Evolutionary conservation across 2,797 vertebrate genomes (phyloP).

Genomic region (Bovichtus diacanthus): DNA sequence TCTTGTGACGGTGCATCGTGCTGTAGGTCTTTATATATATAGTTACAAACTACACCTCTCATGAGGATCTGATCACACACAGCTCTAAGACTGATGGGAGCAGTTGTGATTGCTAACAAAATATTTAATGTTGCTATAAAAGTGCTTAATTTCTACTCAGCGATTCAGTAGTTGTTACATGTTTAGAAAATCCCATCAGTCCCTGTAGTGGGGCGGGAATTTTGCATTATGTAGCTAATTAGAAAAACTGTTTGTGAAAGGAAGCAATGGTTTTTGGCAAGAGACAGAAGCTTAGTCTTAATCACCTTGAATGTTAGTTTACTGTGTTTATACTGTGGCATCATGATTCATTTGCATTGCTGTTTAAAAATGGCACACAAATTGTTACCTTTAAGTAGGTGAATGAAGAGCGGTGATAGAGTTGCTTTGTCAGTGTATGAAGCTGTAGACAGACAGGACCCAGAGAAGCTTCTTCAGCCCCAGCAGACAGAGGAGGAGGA

Average conservation of each 20-base stretch:
- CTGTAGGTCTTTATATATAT: not conserved
- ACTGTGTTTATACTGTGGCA: not conserved
- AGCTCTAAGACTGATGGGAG: not conserved
- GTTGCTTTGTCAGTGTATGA: constrained; percentile 61
- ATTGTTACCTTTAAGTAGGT: constrained; percentile 50
- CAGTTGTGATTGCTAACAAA: not conserved
- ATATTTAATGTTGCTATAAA: too few relatives aligned
- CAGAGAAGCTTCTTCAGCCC: constrained; percentile 45
- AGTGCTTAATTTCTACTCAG: not conserved
- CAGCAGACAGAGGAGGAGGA: constrained; percentile 23
- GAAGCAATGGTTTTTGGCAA: not conserved
- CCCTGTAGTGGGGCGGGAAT: not conserved
- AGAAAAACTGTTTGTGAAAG: constrained; percentile 7
- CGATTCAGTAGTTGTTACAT: not conserved
- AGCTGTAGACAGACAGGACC: constrained; percentile 71
- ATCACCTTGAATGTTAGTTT: not conserved
- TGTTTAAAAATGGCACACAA: constrained; percentile 33
- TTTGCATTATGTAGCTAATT: not conserved
- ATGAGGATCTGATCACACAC: not conserved
- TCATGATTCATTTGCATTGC: constrained; percentile 44
- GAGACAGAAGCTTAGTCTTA: not conserved
- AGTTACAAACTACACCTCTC: not conserved
- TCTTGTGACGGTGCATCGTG: not conserved
- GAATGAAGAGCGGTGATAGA: constrained; percentile 50
- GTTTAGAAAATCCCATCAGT: not conserved